Evolutionary conservation across 2,888 invertebrate species (phyloP).

Genomic region (Melinaea marsaeus): DNA sequence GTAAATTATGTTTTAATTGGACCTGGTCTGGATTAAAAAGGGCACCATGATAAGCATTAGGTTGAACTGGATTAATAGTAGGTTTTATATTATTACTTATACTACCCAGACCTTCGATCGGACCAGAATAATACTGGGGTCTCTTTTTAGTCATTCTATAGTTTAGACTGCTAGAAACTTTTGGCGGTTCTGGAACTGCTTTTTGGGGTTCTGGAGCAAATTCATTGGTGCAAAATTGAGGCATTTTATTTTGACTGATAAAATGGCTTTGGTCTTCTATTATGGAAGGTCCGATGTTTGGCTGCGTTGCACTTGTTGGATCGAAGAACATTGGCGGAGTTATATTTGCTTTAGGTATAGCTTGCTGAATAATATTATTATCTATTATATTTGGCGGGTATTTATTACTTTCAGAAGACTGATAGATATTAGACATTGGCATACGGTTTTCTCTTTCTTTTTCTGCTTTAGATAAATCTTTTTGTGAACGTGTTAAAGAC

Average conservation of each 20-base stretch:
- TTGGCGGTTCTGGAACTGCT: constrained; percentile 57
- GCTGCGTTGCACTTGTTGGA: constrained; percentile 21
- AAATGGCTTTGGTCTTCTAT: constrained; percentile 26
- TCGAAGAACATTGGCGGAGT: constrained; percentile 40
- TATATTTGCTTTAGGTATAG: constrained; percentile 12
- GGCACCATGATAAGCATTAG: constrained; percentile 49
- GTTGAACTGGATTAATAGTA: constrained; percentile 44
- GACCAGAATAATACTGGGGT: constrained; percentile 72
- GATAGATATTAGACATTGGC: constrained; percentile 5
- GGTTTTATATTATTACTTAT: constrained; percentile 65
- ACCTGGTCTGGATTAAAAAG: constrained; percentile 49
- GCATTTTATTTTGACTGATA: constrained; percentile 10
- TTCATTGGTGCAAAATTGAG: constrained; percentile 13
- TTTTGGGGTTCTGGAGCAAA: constrained; percentile 41
- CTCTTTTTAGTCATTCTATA: constrained; percentile 66
- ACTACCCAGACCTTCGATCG: constrained; percentile 64
- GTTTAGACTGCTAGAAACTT: constrained; percentile 48
- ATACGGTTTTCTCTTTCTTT: background rate
- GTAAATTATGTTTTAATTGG: constrained; percentile 23
- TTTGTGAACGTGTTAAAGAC: background rate
- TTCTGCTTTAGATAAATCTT: constrained; percentile 9
- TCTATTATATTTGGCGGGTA: constrained; percentile 5
- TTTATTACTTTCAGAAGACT: constrained; percentile 10
- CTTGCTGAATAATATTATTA: background rate
- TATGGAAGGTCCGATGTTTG: constrained; percentile 1